A percentile compares a stretch with the other conserved stretches of the same genome.
These are phyloP conservation scores for Asbolus verrucosus DNA, from an alignment of 1,140 invertebrate species.

Conservation along the genomic window DNA sequence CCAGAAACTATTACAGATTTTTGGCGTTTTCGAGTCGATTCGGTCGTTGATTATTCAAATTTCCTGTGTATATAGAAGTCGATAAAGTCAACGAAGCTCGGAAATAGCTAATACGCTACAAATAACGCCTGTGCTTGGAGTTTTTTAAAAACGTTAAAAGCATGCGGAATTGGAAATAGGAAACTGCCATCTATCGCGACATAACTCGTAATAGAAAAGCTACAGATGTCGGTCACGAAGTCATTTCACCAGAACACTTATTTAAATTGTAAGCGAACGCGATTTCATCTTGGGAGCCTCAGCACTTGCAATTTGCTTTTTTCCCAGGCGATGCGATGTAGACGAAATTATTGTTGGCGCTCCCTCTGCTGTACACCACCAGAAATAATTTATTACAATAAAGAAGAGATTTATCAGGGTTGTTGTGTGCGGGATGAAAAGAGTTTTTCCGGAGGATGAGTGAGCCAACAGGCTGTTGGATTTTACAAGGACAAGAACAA, in stretches of 20 bases:
- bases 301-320: conserved; percentile 25
- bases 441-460: conserved; percentile 12
- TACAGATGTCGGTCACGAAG: conserved; percentile 8
- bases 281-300: conserved; percentile 20
- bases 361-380: neutral
- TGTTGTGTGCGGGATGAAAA: conserved; percentile 10
- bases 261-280: conserved; percentile 32
- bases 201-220: conserved; percentile 7
- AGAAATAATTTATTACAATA: conserved; percentile 37
- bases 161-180: conserved; percentile 12
- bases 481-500: conserved; percentile 29
- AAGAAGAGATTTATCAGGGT: conserved; percentile 33
- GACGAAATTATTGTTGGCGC: conserved; percentile 30
- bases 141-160: neutral
- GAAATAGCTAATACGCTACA: conserved; percentile 19
- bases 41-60: conserved; percentile 15
- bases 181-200: neutral
- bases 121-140: neutral
- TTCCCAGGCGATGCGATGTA: neutral
- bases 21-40: neutral
- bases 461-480: conserved; percentile 27
- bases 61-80: conserved; percentile 16
- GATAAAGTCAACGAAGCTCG: neutral
- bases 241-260: conserved; percentile 26
- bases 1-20: conserved; percentile 16